Evolutionary conservation across 2,888 invertebrate genomes (phyloP).

Genomic region (Melitaea athalia): DNA sequence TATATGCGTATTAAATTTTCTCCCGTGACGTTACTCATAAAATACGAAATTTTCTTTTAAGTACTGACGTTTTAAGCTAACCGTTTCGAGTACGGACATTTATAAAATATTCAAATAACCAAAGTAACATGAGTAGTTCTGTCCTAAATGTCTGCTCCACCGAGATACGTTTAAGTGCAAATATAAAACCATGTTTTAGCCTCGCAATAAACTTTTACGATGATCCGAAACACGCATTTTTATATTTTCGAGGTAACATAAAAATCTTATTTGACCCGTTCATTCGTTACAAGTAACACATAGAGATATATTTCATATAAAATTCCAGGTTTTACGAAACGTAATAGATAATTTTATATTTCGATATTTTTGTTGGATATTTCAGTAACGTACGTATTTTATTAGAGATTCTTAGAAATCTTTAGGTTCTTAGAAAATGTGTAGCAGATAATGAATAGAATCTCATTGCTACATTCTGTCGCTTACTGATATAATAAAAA

Average conservation of each 20-base stretch:
- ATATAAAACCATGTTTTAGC: slow-evolving; percentile 44
- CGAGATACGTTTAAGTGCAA: slow-evolving; percentile 43
- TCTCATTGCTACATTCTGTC: no score
- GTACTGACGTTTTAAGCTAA: slow-evolving; percentile 3
- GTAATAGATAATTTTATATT: neutral
- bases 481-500: no score
- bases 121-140: slow-evolving; percentile 17
- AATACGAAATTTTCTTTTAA: neutral
- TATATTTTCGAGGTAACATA: slow-evolving; percentile 41
- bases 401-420: neutral
- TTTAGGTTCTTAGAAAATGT: no score
- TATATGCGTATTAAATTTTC: neutral
- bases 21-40: neutral
- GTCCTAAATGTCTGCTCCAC: slow-evolving; percentile 32
- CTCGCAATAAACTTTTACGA: slow-evolving; percentile 46
- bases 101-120: slow-evolving; percentile 30
- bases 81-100: slow-evolving; percentile 16
- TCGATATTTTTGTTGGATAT: neutral
- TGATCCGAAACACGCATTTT: slow-evolving; percentile 43
- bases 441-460: no score
- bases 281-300: slow-evolving; percentile 29
- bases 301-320: slow-evolving; percentile 26
- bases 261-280: slow-evolving; percentile 42
- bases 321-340: slow-evolving; percentile 10
- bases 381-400: neutral